Evolutionary conservation across 2,113 vertebrate species (phyloP), one percentile per base, ranked within the genome.

Genomic region (Sciurus niger): DNA sequence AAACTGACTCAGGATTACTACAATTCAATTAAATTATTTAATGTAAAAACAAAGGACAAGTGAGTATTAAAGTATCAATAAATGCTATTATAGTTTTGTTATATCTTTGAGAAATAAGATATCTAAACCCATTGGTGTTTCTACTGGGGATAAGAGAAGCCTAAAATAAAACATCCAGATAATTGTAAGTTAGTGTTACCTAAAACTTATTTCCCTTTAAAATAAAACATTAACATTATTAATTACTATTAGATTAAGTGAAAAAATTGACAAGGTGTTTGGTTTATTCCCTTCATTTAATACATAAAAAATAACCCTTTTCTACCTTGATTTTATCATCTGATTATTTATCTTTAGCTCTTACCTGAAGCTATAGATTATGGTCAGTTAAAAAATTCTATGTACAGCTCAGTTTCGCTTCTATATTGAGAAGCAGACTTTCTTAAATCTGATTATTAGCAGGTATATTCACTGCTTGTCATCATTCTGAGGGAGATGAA

Each of bases 101-200:
- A 55, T 84, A 18, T 43, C 43, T 94, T 92, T 84, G 16, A 85
- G 84, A 87, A 88, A 30, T 79, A 79, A 90, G 16, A 67, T 80
- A 14, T 13, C 24, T 51, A 60, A 46, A 73, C 8, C 1, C 16
- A 70, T 25, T 76, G 60, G 7, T 89, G 28, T 72, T 96, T 83
- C 77, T 90, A 8, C 1, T 73, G 34, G 0, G 28, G 6, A 51
- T 78, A 60, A 93, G 32, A 93, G 22, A 85, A 58, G 0, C 5
- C 6, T 94, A 55, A 93, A 93, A 76, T 87, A 89, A 89, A 58
- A 4, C 22, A 76, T n/a, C 12, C 8, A 58, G 1, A 8, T 77
- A 90, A 76, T 43, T 30, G 0, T 68, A 84, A 87, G 25, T 70
- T 63, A 84, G 0, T 32, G 65, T 68, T 43, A 43, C 76, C 28